These are phyloP conservation scores for Ctenochaetus hawaiiensis DNA, from an alignment of 2,797 vertebrate genomes.

Conservation along the genomic window DNA sequence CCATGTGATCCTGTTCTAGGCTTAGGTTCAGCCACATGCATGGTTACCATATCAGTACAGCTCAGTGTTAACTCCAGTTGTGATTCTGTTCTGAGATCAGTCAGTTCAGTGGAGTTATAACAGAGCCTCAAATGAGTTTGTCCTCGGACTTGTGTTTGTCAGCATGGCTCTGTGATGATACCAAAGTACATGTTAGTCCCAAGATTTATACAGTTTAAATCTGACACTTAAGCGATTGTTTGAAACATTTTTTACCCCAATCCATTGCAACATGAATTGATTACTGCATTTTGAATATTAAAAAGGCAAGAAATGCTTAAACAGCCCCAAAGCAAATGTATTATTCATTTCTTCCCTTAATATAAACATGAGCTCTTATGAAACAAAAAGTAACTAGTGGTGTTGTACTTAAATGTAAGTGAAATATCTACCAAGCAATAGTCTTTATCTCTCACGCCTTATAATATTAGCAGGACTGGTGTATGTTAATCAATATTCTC, in stretches of 20 bases:
- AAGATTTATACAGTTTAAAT: slow-evolving; percentile 6
- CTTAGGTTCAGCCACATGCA: slow-evolving; percentile 11
- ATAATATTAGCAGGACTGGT: neutral
- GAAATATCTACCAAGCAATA: neutral
- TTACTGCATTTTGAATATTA: neutral
- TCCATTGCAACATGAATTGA: too few relatives aligned
- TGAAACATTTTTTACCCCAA: neutral
- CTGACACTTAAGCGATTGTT: neutral
- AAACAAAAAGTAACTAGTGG: neutral
- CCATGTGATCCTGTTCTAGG: neutral
- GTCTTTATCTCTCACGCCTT: neutral
- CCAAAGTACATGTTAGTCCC: slow-evolving; percentile 19
- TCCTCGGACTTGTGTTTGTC: neutral
- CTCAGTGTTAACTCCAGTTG: slow-evolving; percentile 41
- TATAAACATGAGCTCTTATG: neutral
- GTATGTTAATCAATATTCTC: slow-evolving; percentile 1
- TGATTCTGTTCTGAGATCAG: slow-evolving; percentile 27
- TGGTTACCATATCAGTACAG: slow-evolving; percentile 35
- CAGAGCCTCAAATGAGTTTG: neutral
- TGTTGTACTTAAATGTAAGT: neutral
- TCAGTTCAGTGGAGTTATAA: neutral
- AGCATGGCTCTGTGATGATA: neutral
- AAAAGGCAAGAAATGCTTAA: neutral
- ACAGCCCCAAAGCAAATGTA: neutral
- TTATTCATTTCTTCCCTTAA: neutral